Evolutionary conservation across 2,888 invertebrate species (phyloP), one percentile per base, ranked within the genome.

Genomic region (Cybosia mesomella): DNA sequence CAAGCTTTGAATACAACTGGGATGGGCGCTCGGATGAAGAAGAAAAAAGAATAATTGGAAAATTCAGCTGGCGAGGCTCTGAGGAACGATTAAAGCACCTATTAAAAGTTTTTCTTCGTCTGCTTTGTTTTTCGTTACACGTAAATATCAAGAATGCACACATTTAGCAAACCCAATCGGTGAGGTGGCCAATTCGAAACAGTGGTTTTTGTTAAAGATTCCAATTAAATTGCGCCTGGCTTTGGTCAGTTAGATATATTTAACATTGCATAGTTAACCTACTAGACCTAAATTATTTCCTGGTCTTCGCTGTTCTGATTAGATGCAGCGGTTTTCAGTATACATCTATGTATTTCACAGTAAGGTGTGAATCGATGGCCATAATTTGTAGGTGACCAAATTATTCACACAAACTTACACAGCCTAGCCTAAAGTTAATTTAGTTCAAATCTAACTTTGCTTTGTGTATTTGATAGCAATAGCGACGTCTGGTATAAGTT

Each of bases 171-270:
- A 65, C 22, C 15, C 36, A 59, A 54, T 22, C 43, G 34, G 49
- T 18, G 36, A 66, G 24, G 53, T 21, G 53, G 28, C 7, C 28
- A 21, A 66, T 66, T 66, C 61, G 61, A 4, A 21, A 21, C 62
- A 57, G 43, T 67, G n/a, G 34, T 67, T 67, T 67, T 67, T 57
- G 57, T 62, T 39, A n/a, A 3, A 49, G 32, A 62, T 67, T 67
- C 57, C 57, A 34, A 62, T 57, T 58, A 64, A 53, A 54, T 53
- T 21, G 34, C 32, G 34, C 43, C 60, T 39, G 49, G 34, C 32
- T 62, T 34, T 15, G 34, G 13, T 34, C 49, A 54, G 28, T 28
- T 24, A 15, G 13, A 24, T 24, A 60, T 28, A 43, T 61, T 61
- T 28, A 49, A 43, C 11, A 11, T 60, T 24, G 24, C 34, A 13